These are phyloP conservation scores for Scolopax bukidnonensis DNA, from an alignment of 2,797 vertebrate genomes.

Conservation along the genomic window DNA sequence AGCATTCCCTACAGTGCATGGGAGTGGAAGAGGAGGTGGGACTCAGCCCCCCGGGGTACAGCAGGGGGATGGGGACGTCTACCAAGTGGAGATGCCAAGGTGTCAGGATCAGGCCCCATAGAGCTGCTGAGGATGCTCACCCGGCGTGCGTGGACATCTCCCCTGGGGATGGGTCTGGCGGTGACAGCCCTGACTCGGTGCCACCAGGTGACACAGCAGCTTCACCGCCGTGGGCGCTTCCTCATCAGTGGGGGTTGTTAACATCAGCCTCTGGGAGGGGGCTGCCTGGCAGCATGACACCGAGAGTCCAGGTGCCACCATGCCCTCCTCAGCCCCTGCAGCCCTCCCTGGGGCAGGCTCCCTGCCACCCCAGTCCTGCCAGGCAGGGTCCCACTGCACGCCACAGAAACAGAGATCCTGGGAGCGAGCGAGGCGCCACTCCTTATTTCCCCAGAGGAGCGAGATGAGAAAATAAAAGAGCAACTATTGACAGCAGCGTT, in stretches of 20 bases:
- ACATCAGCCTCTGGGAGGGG: not conserved
- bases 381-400: not conserved
- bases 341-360: accelerated
- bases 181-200: not conserved
- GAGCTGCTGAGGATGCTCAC: not conserved
- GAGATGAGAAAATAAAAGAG: not conserved
- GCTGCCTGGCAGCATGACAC: accelerated
- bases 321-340: not conserved
- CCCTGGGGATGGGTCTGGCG: accelerated
- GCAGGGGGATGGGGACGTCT: not conserved
- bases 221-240: accelerated
- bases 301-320: accelerated
- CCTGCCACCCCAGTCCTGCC: not conserved
- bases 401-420: not conserved
- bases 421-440: not conserved
- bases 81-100: not conserved
- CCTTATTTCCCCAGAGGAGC: not conserved
- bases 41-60: not conserved
- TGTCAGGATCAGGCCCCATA: not conserved
- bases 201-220: accelerated
- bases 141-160: accelerated
- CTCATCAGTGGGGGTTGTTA: not conserved
- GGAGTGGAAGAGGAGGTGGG: not conserved
- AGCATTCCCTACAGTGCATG: not conserved
- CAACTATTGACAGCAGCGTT: not conserved